These are phyloP conservation scores for Stenurella melanura DNA, from an alignment of 2,888 invertebrate genomes.

Conservation along the genomic window DNA sequence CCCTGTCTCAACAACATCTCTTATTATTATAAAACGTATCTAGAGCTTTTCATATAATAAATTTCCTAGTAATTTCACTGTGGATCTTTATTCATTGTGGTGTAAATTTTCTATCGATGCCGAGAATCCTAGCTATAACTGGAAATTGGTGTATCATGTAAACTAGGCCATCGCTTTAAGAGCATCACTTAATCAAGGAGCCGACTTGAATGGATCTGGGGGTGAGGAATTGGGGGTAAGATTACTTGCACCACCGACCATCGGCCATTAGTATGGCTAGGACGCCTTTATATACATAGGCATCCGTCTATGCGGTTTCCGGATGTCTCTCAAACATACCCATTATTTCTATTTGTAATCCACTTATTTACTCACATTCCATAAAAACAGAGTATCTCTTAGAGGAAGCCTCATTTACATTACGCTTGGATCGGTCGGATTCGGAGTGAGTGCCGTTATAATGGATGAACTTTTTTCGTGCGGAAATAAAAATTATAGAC, in stretches of 20 bases:
- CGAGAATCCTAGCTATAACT: conserved; percentile 58
- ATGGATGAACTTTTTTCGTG: neutral
- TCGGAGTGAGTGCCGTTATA: neutral
- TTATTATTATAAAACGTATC: no score
- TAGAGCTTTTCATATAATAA: neutral
- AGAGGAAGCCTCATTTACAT: neutral
- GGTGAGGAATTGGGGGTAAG: conserved; percentile 35
- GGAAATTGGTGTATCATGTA: conserved; percentile 64
- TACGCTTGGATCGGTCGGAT: neutral
- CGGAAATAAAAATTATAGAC: neutral
- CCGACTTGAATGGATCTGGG: conserved; percentile 47
- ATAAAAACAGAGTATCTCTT: neutral
- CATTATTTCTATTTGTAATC: conserved; percentile 13
- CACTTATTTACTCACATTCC: neutral
- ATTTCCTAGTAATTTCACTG: conserved; percentile 1
- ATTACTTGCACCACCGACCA: conserved; percentile 38
- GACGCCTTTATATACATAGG: conserved; percentile 9
- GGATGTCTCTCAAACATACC: conserved; percentile 13
- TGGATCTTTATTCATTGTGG: neutral
- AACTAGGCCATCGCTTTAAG: conserved; percentile 63
- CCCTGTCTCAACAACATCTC: no score
- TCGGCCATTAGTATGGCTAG: conserved; percentile 11
- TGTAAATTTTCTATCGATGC: conserved; percentile 49
- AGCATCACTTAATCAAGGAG: conserved; percentile 63
- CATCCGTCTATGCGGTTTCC: conserved; percentile 19